Base-by-base conservation (phyloP, 2,113 vertebrate genomes). In the Leuciscus idus region DNA sequence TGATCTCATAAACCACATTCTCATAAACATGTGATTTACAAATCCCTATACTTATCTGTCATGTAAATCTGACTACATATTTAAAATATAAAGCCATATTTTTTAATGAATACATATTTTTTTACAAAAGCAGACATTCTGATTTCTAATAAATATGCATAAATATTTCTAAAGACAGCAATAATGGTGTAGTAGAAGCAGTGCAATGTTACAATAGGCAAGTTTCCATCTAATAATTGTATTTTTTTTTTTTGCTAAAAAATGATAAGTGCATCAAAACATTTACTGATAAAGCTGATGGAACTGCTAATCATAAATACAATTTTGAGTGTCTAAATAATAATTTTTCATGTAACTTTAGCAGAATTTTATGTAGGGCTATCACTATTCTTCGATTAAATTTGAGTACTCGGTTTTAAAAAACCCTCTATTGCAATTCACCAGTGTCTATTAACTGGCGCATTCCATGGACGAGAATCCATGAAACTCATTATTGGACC, bases 1-100 rank as follows among this genome's bases (percentile, higher is more conserved):
- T 70, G 59, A 83, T 36, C 57, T 43, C 23, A 79, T 79, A 23
- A 80, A 61, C 55, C 33, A 62, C 11, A n/a, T 84, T 59, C 13
- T 43, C 68, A 26, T 19, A 43, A 83, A 83, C 48, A 55, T 36
- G 46, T 39, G 21, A 50, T 83, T 52, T 26, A 39, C 80, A 64
- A 82, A 82, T 68, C 43, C 17, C 80, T 50, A 2, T 19, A 23
- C 77, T 61, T 80, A 48, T 36, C 12, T 28, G 46, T 62, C 13
- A 82, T 61, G 4, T 30, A 52, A 30, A 30, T 68, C 15, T 48
- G 39, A 62, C 28, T 39, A 30, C 13, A 30, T 52, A 9, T 50
- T 28, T 76, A 48, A 28, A 17, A n/a, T 17, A 77, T 10, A 30
- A 55, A 77, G 68, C 7, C 33, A 39, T 33, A 4, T 7, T 70